Percentiles rank a stretch among this genome's conserved stretches.
Evolutionary conservation across 2,888 invertebrate genomes (phyloP).

Genomic region (Carpatolechia fugitivella): DNA sequence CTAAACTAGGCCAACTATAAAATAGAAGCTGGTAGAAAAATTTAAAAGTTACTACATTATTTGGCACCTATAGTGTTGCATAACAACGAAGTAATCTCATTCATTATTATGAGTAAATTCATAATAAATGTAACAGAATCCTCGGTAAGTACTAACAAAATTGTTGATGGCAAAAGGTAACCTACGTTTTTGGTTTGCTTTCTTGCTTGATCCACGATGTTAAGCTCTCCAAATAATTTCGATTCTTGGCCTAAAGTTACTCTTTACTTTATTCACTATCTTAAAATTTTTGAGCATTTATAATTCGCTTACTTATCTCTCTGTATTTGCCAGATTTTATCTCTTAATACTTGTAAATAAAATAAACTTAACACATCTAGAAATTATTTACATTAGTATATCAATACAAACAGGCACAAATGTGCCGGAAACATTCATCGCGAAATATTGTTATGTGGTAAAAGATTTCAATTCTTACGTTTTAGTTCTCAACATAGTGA

Average conservation of each 20-base stretch:
- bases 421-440: constrained; percentile 75
- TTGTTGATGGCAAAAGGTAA: constrained; percentile 74
- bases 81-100: constrained; percentile 49
- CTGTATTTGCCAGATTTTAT: constrained; percentile 66
- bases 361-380: constrained; percentile 72
- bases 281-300: constrained; percentile 70
- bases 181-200: constrained; percentile 75
- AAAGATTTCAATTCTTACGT: constrained; percentile 69
- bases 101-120: constrained; percentile 35
- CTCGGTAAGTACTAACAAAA: constrained; percentile 58
- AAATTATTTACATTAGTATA: constrained; percentile 59
- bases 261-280: constrained; percentile 52
- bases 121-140: constrained; percentile 43
- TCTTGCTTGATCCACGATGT: constrained; percentile 46
- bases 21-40: constrained; percentile 62
- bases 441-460: constrained; percentile 76
- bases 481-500: constrained; percentile 69
- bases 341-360: constrained; percentile 69
- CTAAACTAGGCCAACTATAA: constrained; percentile 67
- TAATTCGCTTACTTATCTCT: constrained; percentile 48
- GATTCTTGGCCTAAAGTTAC: constrained; percentile 52
- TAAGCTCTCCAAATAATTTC: constrained; percentile 35
- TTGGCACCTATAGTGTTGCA: constrained; percentile 72
- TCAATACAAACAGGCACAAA: constrained; percentile 68
- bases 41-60: constrained; percentile 65